Base-by-base conservation (phyloP, 2,797 vertebrate species). In the Percopsis omiscomaycus region DNA sequence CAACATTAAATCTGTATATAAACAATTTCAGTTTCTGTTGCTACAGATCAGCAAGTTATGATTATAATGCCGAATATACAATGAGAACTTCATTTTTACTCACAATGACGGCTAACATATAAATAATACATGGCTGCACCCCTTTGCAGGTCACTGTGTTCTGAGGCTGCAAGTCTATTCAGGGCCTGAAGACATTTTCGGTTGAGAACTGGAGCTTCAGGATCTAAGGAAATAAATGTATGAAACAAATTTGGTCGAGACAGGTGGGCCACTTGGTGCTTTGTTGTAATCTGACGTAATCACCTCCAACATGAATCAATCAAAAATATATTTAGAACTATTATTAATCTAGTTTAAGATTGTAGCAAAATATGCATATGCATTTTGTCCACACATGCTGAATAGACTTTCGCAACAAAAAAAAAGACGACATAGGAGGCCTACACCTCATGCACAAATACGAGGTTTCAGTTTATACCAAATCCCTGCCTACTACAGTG, bases 71-170 rank as follows among this genome's bases (percentile, higher is more conserved):
- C 29, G 2, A 14, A 48, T 55, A n/a, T 54, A 2, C 22, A 13
- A 57, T 5, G 28, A 74, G 30, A 64, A 62, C 22, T 42, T 45
- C 32, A 15, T 37, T 61, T 59, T 45, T 72, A 93, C 93, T 93
- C 88, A 94, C 93, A 61, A 10, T 89, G 83, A 69, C 92, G 91
- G 75, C 92, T 93, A 77, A 93, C 81, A 9, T 93, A 89, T 75
- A 94, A 75, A 58, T 92, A 93, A 77, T 87, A 91, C 29, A 90
- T 71, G 8, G 92, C 89, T 77, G 93, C 91, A 3, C 89, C 88
- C 74, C 88, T 88, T 66, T 94, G 94, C 29, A 93, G 84, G 55
- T 89, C 83, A 5, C 63, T 5, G 49, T 89, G 84, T 77, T 93
- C 91, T 64, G 93, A 93, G 73, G 85, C 81, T 51, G 93, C 82